Conservation (phyloP, 2,797 vertebrate genomes). For the Enteromius viviparus region DNA sequence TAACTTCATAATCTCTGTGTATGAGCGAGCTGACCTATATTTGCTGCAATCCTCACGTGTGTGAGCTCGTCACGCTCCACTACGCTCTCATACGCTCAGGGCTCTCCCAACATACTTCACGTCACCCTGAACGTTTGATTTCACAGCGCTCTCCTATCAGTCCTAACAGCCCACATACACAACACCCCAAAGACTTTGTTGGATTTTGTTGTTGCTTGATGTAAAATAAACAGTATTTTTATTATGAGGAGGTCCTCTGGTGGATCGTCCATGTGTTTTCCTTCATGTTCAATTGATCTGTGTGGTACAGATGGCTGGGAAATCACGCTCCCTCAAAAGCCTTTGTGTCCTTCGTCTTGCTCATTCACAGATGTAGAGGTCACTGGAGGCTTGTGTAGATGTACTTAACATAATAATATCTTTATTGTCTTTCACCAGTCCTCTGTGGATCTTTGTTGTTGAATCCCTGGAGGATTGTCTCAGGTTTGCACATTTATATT, state of each 20-base stretch:
- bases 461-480: neutral
- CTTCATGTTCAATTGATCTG: neutral
- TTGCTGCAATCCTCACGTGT: constrained; percentile 6
- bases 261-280: neutral
- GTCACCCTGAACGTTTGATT: neutral
- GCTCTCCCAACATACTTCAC: constrained; percentile 33
- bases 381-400: neutral
- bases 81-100: constrained; percentile 17
- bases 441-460: neutral
- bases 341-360: neutral
- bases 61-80: constrained; percentile 35
- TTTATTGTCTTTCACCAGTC: neutral
- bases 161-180: neutral
- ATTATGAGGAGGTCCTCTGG: neutral
- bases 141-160: no score
- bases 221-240: neutral
- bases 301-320: constrained; percentile 24
- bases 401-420: neutral
- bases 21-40: constrained; percentile 53
- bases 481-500: neutral
- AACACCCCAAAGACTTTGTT: neutral
- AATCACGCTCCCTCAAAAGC: neutral
- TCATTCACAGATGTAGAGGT: constrained; percentile 12
- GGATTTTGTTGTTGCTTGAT: neutral
- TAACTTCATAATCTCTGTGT: constrained; percentile 45